Percentiles rank a stretch among this genome's conserved stretches.
Conservation (phyloP, 2,888 invertebrate species). For the Ennomos fuscantarius region DNA sequence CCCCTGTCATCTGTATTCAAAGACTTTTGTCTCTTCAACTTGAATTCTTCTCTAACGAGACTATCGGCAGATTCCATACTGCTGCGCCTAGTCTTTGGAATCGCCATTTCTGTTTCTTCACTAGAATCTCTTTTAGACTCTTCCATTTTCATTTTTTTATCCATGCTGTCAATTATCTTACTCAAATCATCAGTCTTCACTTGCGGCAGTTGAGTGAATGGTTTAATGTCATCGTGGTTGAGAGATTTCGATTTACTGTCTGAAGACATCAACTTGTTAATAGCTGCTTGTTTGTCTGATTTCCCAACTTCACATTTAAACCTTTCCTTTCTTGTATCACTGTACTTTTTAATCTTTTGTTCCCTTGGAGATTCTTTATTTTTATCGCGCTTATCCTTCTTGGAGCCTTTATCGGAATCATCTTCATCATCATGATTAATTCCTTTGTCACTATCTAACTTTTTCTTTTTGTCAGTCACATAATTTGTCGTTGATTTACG, state of each 20-base stretch:
- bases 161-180: constrained; percentile 77
- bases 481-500: constrained; percentile 64
- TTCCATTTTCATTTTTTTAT: constrained; percentile 71
- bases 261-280: constrained; percentile 68
- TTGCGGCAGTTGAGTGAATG: constrained; percentile 80
- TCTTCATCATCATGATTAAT: constrained; percentile 76
- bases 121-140: constrained; percentile 63
- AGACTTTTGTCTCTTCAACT: constrained; percentile 82
- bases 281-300: constrained; percentile 70
- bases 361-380: constrained; percentile 76
- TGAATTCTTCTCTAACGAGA: constrained; percentile 62
- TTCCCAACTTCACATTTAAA: constrained; percentile 66
- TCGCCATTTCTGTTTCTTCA: constrained; percentile 62
- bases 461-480: constrained; percentile 77
- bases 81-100: constrained; percentile 64
- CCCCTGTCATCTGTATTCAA: constrained; percentile 79
- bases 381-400: constrained; percentile 74
- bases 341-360: constrained; percentile 78
- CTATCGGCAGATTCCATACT: constrained; percentile 72
- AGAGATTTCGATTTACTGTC: constrained; percentile 69
- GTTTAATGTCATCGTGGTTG: constrained; percentile 77
- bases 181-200: constrained; percentile 79
- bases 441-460: constrained; percentile 73
- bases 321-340: constrained; percentile 79
- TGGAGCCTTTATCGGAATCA: constrained; percentile 65